Evolutionary conservation across 2,113 vertebrate genomes (phyloP), one percentile per base, ranked within the genome.

Genomic region (Phrynosoma blainvillii): DNA sequence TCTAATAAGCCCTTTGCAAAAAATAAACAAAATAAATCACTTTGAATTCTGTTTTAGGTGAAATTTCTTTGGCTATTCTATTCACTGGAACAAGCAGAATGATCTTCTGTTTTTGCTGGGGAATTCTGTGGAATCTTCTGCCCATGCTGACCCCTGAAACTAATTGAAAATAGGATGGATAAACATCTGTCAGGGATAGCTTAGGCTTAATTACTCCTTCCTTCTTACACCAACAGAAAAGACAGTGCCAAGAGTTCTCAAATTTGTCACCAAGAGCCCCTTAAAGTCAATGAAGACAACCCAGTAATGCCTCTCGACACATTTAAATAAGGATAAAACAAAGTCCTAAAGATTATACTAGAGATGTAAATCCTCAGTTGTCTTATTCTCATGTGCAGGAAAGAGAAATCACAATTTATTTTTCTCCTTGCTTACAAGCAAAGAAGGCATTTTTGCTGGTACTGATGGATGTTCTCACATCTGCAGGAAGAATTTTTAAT

Each of bases 251-350:
- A 85, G 20, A 16, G 30, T 86, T 78, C 76, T 54, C 30, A 86
- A 70, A 78, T 52, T n/a, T 85, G 76, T 78, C 62, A 27, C 62
- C 16, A 78, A 27, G 42, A 52, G 62, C 42, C 11, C 23, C 10
- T 66, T 86, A 18, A 86, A 68, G 62, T 47, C 68, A 71, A 18
- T 47, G 81, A 30, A 77, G 75, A 68, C 36, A 68, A 32, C 13
- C 47, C 47, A 54, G 54, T 68, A 47, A 32, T 78, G 20, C 40
- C 10, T 68, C 16, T 66, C 18, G 25, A 77, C 30, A 42, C 47
- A 36, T 36, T 77, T 65, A 78, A 78, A 14, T 66, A 78, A 84
- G 73, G 20, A 36, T 75, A 84, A 74, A 84, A 40, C 42, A 84
- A n/a, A 79, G 42, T 47, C 27, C 12, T 52, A 11, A n/a, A 77